These are phyloP conservation scores for Bruchidius siliquastri DNA, from an alignment of 2,888 invertebrate genomes.

Conservation along the genomic window DNA sequence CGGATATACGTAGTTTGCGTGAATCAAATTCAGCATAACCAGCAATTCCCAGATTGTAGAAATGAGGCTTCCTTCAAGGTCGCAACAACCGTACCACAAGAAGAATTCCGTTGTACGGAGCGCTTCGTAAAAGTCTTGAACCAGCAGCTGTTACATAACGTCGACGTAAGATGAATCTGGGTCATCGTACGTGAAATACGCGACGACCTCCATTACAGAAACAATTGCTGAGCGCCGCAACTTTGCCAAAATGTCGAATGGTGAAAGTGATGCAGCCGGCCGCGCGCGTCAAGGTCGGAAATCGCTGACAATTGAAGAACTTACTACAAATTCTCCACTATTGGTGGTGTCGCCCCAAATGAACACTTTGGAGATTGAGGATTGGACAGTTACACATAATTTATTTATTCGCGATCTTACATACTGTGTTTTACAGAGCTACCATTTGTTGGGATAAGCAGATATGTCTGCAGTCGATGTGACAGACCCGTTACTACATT, in stretches of 20 bases:
- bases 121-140: not conserved
- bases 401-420: no score
- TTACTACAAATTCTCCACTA: no score
- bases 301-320: not conserved
- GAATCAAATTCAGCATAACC: not conserved
- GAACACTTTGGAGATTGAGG: no score
- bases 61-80: not conserved
- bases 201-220: slow-evolving; percentile 1
- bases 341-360: no score
- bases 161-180: slow-evolving; percentile 4
- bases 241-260: not conserved
- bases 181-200: slow-evolving; percentile 4
- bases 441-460: no score
- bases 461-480: no score
- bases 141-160: not conserved
- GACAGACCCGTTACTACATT: no score
- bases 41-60: not conserved
- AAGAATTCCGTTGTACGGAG: not conserved
- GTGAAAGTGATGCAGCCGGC: not conserved
- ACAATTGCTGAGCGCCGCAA: not conserved
- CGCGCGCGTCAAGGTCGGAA: not conserved
- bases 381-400: not conserved
- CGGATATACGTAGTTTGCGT: no score
- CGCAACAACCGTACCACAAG: not conserved
- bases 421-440: no score